Evolutionary conservation across 1,140 invertebrate species (phyloP).

Genomic region (Mya arenaria): DNA sequence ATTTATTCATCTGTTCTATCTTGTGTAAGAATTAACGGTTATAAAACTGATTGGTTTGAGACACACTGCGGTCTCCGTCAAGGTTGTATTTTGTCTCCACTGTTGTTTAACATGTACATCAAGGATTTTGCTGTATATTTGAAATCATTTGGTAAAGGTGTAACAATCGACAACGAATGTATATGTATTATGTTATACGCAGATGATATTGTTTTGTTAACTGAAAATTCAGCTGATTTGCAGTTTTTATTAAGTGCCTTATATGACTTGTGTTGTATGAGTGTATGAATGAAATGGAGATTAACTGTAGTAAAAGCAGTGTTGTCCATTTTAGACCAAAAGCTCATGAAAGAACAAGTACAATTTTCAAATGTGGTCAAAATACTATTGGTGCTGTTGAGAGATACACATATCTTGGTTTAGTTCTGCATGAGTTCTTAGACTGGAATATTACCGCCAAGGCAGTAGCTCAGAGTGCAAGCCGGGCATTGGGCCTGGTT

Average conservation of each 20-base stretch:
- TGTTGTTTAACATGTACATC: conserved; percentile 25
- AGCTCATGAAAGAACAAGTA: background rate
- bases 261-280: conserved; percentile 21
- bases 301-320: conserved; percentile 28
- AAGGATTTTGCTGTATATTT: conserved; percentile 30
- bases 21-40: background rate
- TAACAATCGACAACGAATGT: conserved; percentile 14
- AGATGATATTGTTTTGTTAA: conserved; percentile 44
- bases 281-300: background rate
- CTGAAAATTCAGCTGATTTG: conserved; percentile 2
- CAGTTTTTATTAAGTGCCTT: conserved; percentile 23
- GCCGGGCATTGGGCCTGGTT: conserved; percentile 4
- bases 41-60: conserved; percentile 24
- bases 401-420: conserved; percentile 31
- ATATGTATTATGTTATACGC: conserved; percentile 33
- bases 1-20: background rate
- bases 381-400: too few species aligned
- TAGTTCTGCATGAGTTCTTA: conserved; percentile 1
- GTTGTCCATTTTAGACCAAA: conserved; percentile 30
- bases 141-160: conserved; percentile 25
- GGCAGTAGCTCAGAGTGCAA: conserved; percentile 21
- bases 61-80: background rate
- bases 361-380: conserved; percentile 29
- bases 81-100: conserved; percentile 27
- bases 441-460: conserved; percentile 2